Percentiles rank a stretch among this genome's conserved stretches.
phyloP scores from a whole-genome alignment of 2,888 invertebrate genomes.

The Aplocera efformata region DNA sequence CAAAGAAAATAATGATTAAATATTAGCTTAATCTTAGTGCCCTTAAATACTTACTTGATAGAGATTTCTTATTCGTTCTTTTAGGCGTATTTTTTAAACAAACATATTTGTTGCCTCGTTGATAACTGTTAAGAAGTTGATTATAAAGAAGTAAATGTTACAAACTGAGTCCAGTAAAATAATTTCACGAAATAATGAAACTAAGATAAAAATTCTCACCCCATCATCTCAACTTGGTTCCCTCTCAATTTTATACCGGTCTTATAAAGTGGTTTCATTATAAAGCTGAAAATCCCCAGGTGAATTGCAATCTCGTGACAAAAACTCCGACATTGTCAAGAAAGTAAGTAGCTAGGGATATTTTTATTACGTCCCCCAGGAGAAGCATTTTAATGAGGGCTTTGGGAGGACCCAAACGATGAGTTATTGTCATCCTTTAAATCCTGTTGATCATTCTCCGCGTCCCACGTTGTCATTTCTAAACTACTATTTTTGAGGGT shows the following conservation, averaged over 20 bases:
- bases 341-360: slow-evolving; percentile 34
- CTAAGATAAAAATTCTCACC: too few species aligned
- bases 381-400: slow-evolving; percentile 62
- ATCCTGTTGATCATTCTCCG: slow-evolving; percentile 43
- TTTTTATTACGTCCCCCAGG: slow-evolving; percentile 52
- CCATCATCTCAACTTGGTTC: too few species aligned
- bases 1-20: too few species aligned
- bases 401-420: slow-evolving; percentile 47
- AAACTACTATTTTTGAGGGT: slow-evolving; percentile 17
- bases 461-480: slow-evolving; percentile 37
- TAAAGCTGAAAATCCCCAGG: slow-evolving; percentile 3
- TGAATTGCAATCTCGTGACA: slow-evolving; percentile 11
- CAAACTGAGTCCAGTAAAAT: too few species aligned
- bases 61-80: too few species aligned
- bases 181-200: too few species aligned
- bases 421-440: slow-evolving; percentile 60
- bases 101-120: too few species aligned
- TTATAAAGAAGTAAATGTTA: too few species aligned
- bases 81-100: too few species aligned
- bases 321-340: slow-evolving; percentile 21
- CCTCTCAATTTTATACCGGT: not conserved
- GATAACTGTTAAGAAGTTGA: too few species aligned
- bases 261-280: slow-evolving; percentile 11
- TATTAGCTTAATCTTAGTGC: too few species aligned
- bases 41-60: too few species aligned